Percentiles rank a stretch among this genome's conserved stretches.
Conservation (phyloP, 2,113 vertebrate species). For the Gracilinanus agilis region DNA sequence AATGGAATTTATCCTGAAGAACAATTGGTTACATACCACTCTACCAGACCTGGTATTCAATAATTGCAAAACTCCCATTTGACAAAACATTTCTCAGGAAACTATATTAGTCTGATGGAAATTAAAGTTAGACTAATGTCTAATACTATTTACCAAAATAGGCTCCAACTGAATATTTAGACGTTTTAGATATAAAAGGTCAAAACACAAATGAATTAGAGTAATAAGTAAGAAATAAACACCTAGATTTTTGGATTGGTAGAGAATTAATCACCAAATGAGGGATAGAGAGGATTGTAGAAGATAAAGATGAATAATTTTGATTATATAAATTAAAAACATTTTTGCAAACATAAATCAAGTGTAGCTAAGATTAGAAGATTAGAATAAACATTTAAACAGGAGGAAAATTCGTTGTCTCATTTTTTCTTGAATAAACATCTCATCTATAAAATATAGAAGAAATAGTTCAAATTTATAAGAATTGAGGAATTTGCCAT, state of each 20-base stretch:
- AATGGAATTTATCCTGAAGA: not conserved
- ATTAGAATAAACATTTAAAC: not conserved
- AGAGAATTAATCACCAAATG: not conserved
- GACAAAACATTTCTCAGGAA: not conserved
- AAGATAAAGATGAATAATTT: not conserved
- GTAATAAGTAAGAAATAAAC: not conserved
- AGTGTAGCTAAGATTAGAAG: not conserved
- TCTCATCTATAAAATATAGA: not conserved
- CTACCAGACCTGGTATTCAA: not conserved
- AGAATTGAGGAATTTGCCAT: not conserved
- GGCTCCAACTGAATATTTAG: not conserved
- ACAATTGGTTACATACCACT: not conserved
- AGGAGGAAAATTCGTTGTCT: accelerated
- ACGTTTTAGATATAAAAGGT: not conserved
- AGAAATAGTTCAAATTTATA: not conserved
- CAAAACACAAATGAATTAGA: not conserved
- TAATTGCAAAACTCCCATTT: not conserved
- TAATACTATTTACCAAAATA: not conserved
- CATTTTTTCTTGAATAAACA: not conserved
- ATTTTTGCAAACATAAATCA: not conserved
- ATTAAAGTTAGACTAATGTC: not conserved
- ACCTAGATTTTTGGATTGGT: not conserved
- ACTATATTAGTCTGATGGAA: not conserved
- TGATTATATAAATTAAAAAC: not conserved
- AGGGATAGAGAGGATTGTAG: not conserved